Evolutionary conservation across 2,113 vertebrate species (phyloP), one percentile per base, ranked within the genome.

Genomic region (Corydoras sp.): DNA sequence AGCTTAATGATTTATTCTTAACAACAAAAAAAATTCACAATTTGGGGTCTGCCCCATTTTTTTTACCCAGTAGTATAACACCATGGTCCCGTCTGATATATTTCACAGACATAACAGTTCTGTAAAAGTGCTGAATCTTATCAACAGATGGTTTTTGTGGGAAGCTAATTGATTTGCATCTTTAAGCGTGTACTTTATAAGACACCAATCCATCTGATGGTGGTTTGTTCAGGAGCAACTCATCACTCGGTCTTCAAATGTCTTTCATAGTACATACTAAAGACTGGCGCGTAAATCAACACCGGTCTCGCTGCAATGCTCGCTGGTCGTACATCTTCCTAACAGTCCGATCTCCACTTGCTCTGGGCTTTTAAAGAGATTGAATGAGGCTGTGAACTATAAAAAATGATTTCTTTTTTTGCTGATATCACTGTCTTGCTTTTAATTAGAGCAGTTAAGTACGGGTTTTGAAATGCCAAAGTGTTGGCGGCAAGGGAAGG

Each of bases 371-470:
- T 68, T 68, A 74, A 68, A 74, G 50, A 15, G 50, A 74, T 74
- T 74, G 72, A 68, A 68, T 56, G 58, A 67, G 49, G 56, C 60
- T 18, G 10, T 14, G 51, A 68, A 68, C 58, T 54, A 68, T 68
- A 74, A 74, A 74, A 68, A 67, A 62, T 5, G 55, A 55, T 61
- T 59, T 65, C 55, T 61, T 50, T 61, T 50, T 59, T 53, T 43
- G 50, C 72, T 74, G 35, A 69, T 67, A 68, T 73, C 50, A 53
- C 69, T 70, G 62, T 74, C 59, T 68, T 56, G 69, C 62, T 59
- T 53, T 73, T 68, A 72, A 75, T 72, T 73, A 73, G 65, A 75
- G 68, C 58, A 73, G 69, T 73, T 70, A 70, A 76, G 67, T 59
- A 78, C 56, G 54, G 58, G 64, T 78, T 72, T 73, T 60, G 62